Percentiles rank a stretch among this genome's conserved stretches.
phyloP scores from a whole-genome alignment of 2,797 vertebrate genomes.

The Periparus ater region DNA sequence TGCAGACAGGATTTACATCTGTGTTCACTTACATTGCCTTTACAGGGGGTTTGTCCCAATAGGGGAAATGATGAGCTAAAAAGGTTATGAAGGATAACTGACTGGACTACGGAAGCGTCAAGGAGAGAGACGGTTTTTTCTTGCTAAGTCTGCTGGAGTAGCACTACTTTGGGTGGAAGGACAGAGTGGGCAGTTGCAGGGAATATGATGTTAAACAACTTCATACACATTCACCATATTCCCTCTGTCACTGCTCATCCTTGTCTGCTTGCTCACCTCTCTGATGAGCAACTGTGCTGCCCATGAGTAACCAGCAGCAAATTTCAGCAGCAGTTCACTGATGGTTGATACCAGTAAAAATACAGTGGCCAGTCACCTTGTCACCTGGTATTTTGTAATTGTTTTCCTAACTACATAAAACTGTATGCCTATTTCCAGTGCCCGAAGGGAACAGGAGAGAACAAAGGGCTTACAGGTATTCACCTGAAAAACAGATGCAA shows the following conservation, averaged over 20 bases:
- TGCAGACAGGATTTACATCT: neutral
- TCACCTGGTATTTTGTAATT: neutral
- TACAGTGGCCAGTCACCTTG: neutral
- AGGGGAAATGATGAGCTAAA: neutral
- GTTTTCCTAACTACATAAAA: neutral
- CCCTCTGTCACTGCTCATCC: neutral
- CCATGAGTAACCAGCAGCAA: neutral
- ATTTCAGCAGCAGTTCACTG: neutral
- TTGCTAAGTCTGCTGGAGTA: neutral
- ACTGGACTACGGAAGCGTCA: neutral
- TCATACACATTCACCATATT: neutral
- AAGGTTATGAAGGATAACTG: neutral
- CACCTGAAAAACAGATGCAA: neutral
- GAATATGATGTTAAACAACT: neutral
- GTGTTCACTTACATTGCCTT: neutral
- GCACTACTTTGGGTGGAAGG: neutral
- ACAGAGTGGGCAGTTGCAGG: neutral
- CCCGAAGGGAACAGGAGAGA: neutral
- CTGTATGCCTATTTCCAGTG: neutral
- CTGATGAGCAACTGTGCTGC: neutral
- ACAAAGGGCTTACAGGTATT: neutral
- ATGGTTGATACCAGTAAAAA: neutral
- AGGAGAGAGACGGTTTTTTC: neutral
- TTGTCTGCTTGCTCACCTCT: neutral
- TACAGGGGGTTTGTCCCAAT: neutral